Evolutionary conservation across 2,113 vertebrate species (phyloP), one percentile per base, ranked within the genome.

Genomic region (Plectropomus leopardus): DNA sequence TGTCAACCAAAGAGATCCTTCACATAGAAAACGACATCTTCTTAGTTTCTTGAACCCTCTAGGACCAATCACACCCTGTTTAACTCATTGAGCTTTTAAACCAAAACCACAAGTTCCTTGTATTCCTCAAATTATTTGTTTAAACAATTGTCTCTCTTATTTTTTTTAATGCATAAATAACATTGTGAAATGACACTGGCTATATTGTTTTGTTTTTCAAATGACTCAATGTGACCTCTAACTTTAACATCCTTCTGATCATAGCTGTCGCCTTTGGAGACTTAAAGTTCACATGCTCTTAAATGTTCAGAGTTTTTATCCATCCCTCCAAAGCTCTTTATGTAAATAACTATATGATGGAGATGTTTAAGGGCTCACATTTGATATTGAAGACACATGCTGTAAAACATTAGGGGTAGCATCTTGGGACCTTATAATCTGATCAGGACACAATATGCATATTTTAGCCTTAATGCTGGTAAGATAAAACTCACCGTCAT

Each of bases 371-470:
- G 54, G 26, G 24, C 59, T 60, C 34, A 55, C 60, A 53, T 47
- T 84, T 72, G 19, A 32, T 55, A 30, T 68, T 65, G 13, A 63
- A 72, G 7, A 55, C 36, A 48, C 68, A 48, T 19, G 55, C 28
- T 28, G 14, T 67, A 64, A 53, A 77, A 75, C 76, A 85, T 72
- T 44, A 64, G 65, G 40, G 51, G 14, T 28, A 79, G 71, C 32
- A 86, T 76, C 51, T 7, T 45, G 60, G 72, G 79, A 81, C 78
- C 0, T 83, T 76, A 76, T 80, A 86, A 86, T 83, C 76, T 79
- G 78, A 87, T 85, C 51, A 50, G 54, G 58, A 26, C 57, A 79
- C 63, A 69, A 66, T 28, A 23, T 71, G 64, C 60, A 69, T 64
- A 61, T 64, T 24, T 17, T 28, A 54, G 54, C 14, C 42, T n/a